A percentile compares a stretch with the other conserved stretches of the same genome.
These are phyloP conservation scores for Drosophila cognata DNA, from an alignment of 2,888 invertebrate species.

Conservation along the genomic window DNA sequence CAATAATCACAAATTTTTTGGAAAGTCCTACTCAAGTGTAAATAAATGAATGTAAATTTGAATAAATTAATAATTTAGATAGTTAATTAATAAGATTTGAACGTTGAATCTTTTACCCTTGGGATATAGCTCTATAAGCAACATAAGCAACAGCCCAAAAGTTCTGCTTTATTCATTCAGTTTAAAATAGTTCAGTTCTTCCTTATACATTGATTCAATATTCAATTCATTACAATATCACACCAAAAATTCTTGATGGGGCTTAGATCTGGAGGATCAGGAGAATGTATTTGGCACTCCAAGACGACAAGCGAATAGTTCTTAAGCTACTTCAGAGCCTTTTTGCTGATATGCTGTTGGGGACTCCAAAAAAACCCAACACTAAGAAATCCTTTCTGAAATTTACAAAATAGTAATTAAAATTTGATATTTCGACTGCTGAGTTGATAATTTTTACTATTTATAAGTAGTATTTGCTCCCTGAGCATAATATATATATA, in stretches of 20 bases:
- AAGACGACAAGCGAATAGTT: not conserved
- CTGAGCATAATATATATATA: too few relatives aligned
- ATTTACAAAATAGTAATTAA: not conserved
- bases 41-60: too few relatives aligned
- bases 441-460: not conserved
- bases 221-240: too few relatives aligned
- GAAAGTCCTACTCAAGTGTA: not conserved
- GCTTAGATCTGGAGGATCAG: not conserved
- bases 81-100: not conserved
- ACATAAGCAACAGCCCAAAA: not conserved
- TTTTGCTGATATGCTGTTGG: not conserved
- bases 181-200: too few relatives aligned
- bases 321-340: not conserved
- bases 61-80: not conserved
- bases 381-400: too few relatives aligned
- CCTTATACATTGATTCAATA: not conserved
- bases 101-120: not conserved
- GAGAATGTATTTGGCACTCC: not conserved
- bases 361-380: not conserved
- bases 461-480: not conserved
- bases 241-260: not conserved
- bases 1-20: rapidly evolving
- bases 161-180: not conserved
- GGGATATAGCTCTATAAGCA: not conserved
- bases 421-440: not conserved